These are phyloP conservation scores for Ophion costatus DNA, from an alignment of 2,888 invertebrate species.

Conservation along the genomic window DNA sequence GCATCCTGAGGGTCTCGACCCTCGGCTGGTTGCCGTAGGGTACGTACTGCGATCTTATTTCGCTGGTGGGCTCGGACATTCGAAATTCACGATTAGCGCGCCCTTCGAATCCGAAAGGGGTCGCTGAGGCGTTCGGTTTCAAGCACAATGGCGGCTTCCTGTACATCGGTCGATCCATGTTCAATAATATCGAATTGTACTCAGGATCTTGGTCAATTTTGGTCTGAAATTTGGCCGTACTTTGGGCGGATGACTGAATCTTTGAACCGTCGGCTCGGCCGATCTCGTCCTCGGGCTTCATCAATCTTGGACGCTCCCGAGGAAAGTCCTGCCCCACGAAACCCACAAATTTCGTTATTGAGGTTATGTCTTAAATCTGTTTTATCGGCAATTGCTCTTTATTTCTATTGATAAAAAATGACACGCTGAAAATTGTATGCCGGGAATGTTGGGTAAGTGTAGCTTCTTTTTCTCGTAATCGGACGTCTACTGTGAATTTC, in stretches of 20 bases:
- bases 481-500: neutral
- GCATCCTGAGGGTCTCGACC: constrained; percentile 78
- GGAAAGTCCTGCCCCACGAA: constrained; percentile 82
- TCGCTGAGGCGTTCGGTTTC: constrained; percentile 67
- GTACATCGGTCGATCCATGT: constrained; percentile 74
- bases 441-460: too few species aligned
- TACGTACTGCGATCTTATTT: constrained; percentile 77
- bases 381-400: too few species aligned
- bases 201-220: constrained; percentile 83
- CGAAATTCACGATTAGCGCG: constrained; percentile 57
- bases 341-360: neutral
- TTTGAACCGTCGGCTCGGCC: constrained; percentile 81
- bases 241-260: constrained; percentile 66
- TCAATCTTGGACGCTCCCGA: constrained; percentile 82
- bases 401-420: too few species aligned
- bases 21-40: constrained; percentile 77
- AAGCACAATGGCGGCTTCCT: constrained; percentile 74
- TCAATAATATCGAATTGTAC: constrained; percentile 81
- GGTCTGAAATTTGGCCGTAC: constrained; percentile 72
- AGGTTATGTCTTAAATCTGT: neutral
- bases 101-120: constrained; percentile 36
- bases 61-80: constrained; percentile 71
- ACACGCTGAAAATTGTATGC: too few species aligned
- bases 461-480: neutral
- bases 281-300: constrained; percentile 81